Evolutionary conservation across 2,888 invertebrate genomes (phyloP).

Genomic region (Apoderus coryli): DNA sequence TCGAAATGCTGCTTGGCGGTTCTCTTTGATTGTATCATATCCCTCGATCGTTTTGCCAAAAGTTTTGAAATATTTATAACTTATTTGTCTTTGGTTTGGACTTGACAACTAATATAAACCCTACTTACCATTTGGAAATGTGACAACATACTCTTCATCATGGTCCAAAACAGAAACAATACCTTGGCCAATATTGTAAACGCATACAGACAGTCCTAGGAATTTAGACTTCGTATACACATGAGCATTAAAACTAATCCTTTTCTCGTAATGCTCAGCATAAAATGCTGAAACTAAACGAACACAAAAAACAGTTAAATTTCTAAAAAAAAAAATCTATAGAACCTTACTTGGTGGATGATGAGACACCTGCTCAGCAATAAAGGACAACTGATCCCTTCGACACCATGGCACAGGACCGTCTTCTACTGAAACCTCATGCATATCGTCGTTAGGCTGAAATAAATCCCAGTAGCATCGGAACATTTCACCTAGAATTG

Average conservation of each 20-base stretch:
- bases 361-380: conserved; percentile 98
- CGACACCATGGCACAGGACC: conserved; percentile 89
- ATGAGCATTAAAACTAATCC: conserved; percentile 86
- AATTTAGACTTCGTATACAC: conserved; percentile 99
- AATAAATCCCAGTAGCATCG: conserved; percentile 72
- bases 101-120: too few species aligned
- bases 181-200: conserved; percentile 92
- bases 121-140: conserved; percentile 98
- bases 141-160: conserved; percentile 88
- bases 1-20: too few species aligned
- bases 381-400: conserved; percentile 77
- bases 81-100: too few species aligned
- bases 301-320: conserved; percentile 6
- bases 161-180: conserved; percentile 78
- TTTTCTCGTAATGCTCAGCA: conserved; percentile 85
- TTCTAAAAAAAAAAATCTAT: conserved; percentile 15
- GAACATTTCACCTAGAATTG: conserved; percentile 93
- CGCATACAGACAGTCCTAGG: conserved; percentile 92
- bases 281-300: conserved; percentile 90
- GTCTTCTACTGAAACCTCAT: conserved; percentile 47
- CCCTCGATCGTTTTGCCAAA: too few species aligned
- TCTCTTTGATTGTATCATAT: too few species aligned
- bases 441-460: conserved; percentile 11
- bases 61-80: too few species aligned
- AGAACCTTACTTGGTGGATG: conserved; percentile 78